phyloP scores from a whole-genome alignment of 2,797 vertebrate species.

The Ispidina lecontei region DNA sequence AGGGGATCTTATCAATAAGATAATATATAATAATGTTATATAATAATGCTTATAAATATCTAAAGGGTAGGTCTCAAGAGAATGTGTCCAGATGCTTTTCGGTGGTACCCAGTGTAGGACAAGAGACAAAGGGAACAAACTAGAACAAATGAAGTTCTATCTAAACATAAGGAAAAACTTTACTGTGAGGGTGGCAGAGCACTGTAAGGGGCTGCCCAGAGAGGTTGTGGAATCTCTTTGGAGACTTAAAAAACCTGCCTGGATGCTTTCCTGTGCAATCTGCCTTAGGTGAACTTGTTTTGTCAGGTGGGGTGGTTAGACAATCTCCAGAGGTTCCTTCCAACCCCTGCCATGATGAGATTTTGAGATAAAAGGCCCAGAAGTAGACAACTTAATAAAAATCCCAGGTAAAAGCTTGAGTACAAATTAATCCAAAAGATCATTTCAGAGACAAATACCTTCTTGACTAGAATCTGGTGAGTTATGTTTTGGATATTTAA shows the following conservation, averaged over 20 bases:
- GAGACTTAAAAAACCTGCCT: neutral
- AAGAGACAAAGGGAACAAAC: no score
- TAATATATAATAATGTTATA: no score
- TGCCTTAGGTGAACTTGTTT: neutral
- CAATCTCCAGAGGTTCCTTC: neutral
- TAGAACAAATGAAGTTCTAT: no score
- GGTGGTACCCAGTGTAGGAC: no score
- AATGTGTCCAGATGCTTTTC: no score
- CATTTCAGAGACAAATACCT: neutral
- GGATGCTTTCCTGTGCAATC: neutral
- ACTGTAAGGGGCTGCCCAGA: no score
- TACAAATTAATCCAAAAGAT: neutral
- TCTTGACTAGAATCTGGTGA: neutral
- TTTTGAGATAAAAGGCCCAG: neutral
- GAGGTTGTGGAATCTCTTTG: no score
- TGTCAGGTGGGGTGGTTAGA: neutral
- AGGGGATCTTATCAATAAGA: no score
- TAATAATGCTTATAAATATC: no score
- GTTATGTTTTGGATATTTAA: neutral
- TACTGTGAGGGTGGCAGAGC: no score
- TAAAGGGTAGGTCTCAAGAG: no score
- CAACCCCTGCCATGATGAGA: neutral
- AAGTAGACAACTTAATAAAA: neutral
- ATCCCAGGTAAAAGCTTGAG: neutral
- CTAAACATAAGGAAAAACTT: no score